Base-by-base conservation (phyloP, 2,113 vertebrate genomes). In the Ctenodactylus gundi region DNA sequence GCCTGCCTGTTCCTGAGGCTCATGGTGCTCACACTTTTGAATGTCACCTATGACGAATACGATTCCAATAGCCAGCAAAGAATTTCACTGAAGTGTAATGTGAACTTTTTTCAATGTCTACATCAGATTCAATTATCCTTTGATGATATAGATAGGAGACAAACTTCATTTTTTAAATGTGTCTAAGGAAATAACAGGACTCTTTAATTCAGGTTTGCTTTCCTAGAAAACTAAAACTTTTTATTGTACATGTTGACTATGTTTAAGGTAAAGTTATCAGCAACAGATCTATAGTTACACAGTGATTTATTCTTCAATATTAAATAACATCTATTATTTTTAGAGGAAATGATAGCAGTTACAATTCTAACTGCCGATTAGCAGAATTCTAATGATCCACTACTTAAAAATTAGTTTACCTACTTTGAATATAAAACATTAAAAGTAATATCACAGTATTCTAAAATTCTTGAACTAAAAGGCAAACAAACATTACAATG, bases 161-260 rank as follows among this genome's bases (percentile, higher is more conserved):
- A 83, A 15, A 15, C 6, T 78, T 76, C n/a, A 55, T 88, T 93
- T 23, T 90, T 55, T 65, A 64, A 60, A 18, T 67, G 18, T 90
- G 4, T 55, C 58, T 88, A 67, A 64, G 31, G 51, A 68, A 85
- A 41, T 75, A 90, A 93, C 6, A 0, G 84, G 46, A 78, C 80
- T 53, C 58, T 97, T 94, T 70, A 31, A 87, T 90, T 92, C 76
- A 95, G 67, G 94, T 96, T 67, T 70, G 36, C 75, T 96, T 88
- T 94, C 60, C 76, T 55, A 62, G 70, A 29, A 96, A 96, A 65
- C 39, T 88, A 88, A 94, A 96, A 92, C 83, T 92, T 62, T 55
- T 95, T 95, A 17, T 49, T 95, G 6, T 76, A 95, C 6, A 21
- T 93, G 55, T 49, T 96, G 72, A 46, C 53, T 84, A 85, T 88